Evolutionary conservation across 1,140 invertebrate species (phyloP), one percentile per base, ranked within the genome.

Genomic region (Eriocheir sinensis): DNA sequence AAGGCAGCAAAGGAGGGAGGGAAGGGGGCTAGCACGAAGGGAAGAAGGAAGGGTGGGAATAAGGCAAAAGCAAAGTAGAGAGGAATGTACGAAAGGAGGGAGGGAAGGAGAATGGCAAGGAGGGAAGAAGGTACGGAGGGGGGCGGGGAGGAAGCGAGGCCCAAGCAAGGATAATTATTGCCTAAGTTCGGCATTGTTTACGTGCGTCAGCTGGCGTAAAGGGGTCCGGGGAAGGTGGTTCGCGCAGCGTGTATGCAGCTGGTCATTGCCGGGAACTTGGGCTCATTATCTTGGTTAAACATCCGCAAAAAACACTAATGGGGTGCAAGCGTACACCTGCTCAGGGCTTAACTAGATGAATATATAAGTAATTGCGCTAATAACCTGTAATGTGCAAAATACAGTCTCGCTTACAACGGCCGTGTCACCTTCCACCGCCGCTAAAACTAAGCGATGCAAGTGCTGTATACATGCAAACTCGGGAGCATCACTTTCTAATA

Each of bases 101-200:
- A 72, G 27, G 34, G 40, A 86, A 8, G 83, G 30, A 27, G 44
- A n/a, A 88, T 4, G 44, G 79, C n/a, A 32, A 81, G 81, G 40
- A 15, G 40, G 81, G 40, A 38, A 34, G 32, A 85, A 38, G 40
- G 81, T 36, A 38, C 15, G 81, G 40, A 36, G 30, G 0, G 40
- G 81, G 21, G 30, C 34, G 81, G 40, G 27, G 40, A 21, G 4
- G 81, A 3, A 0, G 3, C 40, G 9, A 89, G 0, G n/a, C 41
- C 88, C 44, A n/a, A 2, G 38, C n/a, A 30, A 89, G 40, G 32
- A 89, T n/a, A 53, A 89, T 53, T 53, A 48, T 89, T 53, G 41
- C 27, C 38, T 21, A 89, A 89, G 88, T 89, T 89, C 36, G 38
- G 41, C 27, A 30, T 15, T 89, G 44, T 89, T 48, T 89, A 89